Evolutionary conservation across 2,113 vertebrate species (phyloP), one percentile per base, ranked within the genome.

Genomic region (Bubo bubo): DNA sequence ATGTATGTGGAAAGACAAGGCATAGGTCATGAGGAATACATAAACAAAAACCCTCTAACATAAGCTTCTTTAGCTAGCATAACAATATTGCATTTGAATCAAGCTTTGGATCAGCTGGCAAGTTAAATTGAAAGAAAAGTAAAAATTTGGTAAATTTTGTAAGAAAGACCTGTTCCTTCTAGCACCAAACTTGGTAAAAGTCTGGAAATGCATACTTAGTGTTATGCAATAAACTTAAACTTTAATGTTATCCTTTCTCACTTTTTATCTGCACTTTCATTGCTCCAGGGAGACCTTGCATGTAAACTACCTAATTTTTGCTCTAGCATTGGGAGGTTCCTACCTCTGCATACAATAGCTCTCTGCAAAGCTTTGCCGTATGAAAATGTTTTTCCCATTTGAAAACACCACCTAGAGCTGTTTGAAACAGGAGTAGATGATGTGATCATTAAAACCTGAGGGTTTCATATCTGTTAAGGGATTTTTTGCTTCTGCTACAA

Each of bases 301-400:
- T 81, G 68, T 49, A 86, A 94, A 80, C 47, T 59, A 53, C n/a
- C 58, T 84, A 19, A 92, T 84, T 93, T 96, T 92, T 91, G 37
- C 39, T 91, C 52, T 89, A 86, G 14, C 52, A 47, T 39, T 70
- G 64, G 47, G 63, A 88, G 41, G 28, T 80, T 63, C 74, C 41
- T 86, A 74, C 28, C 41, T 50, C 71, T 91, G 52, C 23, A 14
- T 47, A 67, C 55, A 71, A 52, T 6, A 92, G 55, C 47, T 92
- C 14, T 91, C 68, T 84, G 60, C 56, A 77, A 80, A 81, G 64
- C 47, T 52, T 84, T 91, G 76, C 41, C 19, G 12, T 60, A 63
- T 5, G 6, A 63, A 92, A 87, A 79, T 87, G 22, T 52, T 94
- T 79, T 84, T 39, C 15, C 37, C 26, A 1, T 84, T 74, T 86